Evolutionary conservation across 1,140 invertebrate genomes (phyloP), one percentile per base, ranked within the genome.

Genomic region (Philopotamus ludificatus): DNA sequence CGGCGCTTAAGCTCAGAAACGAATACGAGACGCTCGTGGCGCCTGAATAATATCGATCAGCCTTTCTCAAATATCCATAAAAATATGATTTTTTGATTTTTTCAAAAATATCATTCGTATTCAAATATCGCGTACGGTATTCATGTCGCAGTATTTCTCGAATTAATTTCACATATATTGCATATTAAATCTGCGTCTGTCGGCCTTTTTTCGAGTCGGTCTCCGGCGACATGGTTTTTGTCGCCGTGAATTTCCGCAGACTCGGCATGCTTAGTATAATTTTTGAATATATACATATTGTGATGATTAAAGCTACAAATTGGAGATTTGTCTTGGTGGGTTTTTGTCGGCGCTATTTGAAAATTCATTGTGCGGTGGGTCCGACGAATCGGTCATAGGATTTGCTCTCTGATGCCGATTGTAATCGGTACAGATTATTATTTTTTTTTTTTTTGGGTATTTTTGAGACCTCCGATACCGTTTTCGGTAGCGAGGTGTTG

Each of bases 251-350:
- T 60, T 60, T 60, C 57, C 57, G 15, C 41, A 60, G 44, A 47
- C 22, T 20, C 10, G 44, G n/a, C n/a, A n/a, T 47, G 34, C 12
- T 34, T 34, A 34, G 28, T 34, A 34, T 34, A 12, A 34, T 7
- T 34, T 34, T 34, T 44, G 39, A 22, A 60, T 60, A 22, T 60
- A 57, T 57, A 57, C 39, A 42, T 57, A 57, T 60, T 23, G 15
- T 47, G 25, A 57, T 34, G 53, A 42, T 57, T 57, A 57, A 39
- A 20, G 53, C 20, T 25, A 34, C 57, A 60, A 60, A 60, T 60
- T 60, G 57, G 42, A n/a, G 42, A 28, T 47, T 60, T 47, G 23
- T 26, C 3, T 22, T 22, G 25, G 12, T 16, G 21, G 4, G 15
- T 58, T 58, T 58, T 58, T 58, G 28, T 58, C 34, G 23, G 22